phyloP scores from a whole-genome alignment of 1,140 invertebrate species.

The Aleiodes sp. region DNA sequence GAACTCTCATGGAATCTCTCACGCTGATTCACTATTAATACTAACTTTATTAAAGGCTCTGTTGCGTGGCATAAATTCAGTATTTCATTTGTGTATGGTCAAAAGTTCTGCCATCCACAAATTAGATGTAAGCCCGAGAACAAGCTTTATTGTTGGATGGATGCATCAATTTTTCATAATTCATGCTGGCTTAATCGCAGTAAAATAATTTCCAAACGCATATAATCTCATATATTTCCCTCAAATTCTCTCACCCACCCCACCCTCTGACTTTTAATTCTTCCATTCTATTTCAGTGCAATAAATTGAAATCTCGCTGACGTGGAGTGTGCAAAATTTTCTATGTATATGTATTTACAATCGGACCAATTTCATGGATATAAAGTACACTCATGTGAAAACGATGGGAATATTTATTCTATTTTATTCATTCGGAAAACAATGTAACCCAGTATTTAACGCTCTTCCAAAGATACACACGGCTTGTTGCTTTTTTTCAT shows the following conservation, averaged over 20 bases:
- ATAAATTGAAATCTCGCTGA: constrained; percentile 32
- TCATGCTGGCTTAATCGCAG: constrained; percentile 18
- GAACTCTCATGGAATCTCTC: too few relatives aligned
- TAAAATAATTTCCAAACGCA: constrained; percentile 8
- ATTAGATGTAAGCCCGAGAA: too few relatives aligned
- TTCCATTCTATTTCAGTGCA: neutral
- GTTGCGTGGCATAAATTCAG: too few relatives aligned
- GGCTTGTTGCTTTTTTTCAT: too few relatives aligned
- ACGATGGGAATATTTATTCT: constrained; percentile 22
- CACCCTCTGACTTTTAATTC: neutral
- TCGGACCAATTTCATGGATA: neutral
- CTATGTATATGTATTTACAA: neutral
- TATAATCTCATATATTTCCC: neutral
- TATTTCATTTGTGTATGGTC: too few relatives aligned
- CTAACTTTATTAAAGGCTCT: too few relatives aligned
- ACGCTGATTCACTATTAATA: too few relatives aligned
- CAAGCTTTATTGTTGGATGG: neutral
- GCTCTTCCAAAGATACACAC: neutral
- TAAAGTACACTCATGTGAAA: constrained; percentile 2
- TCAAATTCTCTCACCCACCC: neutral
- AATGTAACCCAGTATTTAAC: neutral
- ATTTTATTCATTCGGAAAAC: neutral
- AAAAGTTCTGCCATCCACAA: too few relatives aligned
- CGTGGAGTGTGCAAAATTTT: neutral
- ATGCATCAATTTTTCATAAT: constrained; percentile 26